Evolutionary conservation across 35 echinoderm and acorn worm genomes (phyloP), one percentile per base, ranked within the genome.

Genomic region (Anneissia japonica): DNA sequence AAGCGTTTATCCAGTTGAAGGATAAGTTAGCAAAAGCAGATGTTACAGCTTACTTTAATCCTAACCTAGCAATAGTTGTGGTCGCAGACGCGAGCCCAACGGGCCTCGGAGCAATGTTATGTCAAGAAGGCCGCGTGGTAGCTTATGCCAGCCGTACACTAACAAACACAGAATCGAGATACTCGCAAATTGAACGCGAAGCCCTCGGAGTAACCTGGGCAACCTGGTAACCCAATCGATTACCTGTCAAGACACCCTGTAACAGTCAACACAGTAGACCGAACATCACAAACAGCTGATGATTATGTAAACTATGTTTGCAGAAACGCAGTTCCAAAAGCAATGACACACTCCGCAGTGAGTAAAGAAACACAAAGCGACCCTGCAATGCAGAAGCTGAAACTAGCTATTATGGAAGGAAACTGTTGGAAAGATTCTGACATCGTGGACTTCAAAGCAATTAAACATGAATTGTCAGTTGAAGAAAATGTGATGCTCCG

Each of bases 101-200:
- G 38, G 85, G 85, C 9, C 40, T 87, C 5, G 85, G 74, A 26
- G 85, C 85, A 4, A 87, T 87, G 0, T 39, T 87, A 33, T 5
- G 74, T 30, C 85, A 87, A 87, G 23, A 32, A 4, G 76, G 31
- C 3, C 10, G 46, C 2, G 12, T 56, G 9, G 3, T 86, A 30
- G 51, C 56, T 23, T 28, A 28, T 21, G 84, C 84, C 36, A 77
- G 84, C 36, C 84, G 84, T 80, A 11, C 39, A 3, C 31, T 86
- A 30, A 86, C 51, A 7, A 17, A 19, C 80, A 64, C 79, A 13
- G 84, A 86, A 45, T 5, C 19, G 31, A 34, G 93, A 12, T 95
- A 91, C 74, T 91, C 89, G 31, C 93, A 95, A 38, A 91, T 82
- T 12, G 79, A 91, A 35, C 64, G 81, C 3, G 88, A 91, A 91